Evolutionary conservation across 2,888 invertebrate genomes (phyloP), one percentile per base, ranked within the genome.

Genomic region (Nebria brevicollis): DNA sequence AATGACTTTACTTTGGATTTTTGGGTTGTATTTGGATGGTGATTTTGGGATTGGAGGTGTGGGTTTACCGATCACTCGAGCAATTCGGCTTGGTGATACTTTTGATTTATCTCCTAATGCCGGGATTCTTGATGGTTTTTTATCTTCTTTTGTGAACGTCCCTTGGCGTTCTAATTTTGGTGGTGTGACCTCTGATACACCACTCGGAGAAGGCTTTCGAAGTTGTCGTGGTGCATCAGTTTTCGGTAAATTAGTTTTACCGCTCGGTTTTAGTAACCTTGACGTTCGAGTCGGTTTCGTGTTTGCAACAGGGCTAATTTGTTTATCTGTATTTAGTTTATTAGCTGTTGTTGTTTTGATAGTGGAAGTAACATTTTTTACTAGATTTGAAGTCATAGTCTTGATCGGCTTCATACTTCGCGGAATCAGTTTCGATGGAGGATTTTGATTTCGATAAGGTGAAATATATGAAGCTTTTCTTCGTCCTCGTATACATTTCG

Each of bases 131-230:
- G 86, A 84, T 74, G 86, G 86, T 15, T 87, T 87, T 0, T 91
- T 91, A 84, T 96, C 95, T 85, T 97, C 97, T 89, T 97, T 97
- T 0, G 96, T 96, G 87, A 98, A 98, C 0, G 98, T 98, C 13
- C 96, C 96, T 88, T 98, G 97, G 42, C 97, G 92, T 84, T 95
- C 95, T 64, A 95, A 87, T 0, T 92, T 91, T 77, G 91, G 87
- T 0, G 91, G 82, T 64, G 72, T 64, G 3, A 26, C 72, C 74
- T 82, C n/a, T 11, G 42, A 65, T 43, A 66, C 20, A 82, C 82
- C 75, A 75, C 73, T 75, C 66, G 77, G 75, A 43, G 82, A 72
- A 41, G 73, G 43, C 15, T 43, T 73, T 73, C 43, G 41, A 43
- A 15, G 34, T 25, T 25, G 66, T 70, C 54, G 26, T 79, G n/a